These are phyloP conservation scores for Lacanobia wlatinum DNA, from an alignment of 2,888 invertebrate genomes.

Conservation along the genomic window DNA sequence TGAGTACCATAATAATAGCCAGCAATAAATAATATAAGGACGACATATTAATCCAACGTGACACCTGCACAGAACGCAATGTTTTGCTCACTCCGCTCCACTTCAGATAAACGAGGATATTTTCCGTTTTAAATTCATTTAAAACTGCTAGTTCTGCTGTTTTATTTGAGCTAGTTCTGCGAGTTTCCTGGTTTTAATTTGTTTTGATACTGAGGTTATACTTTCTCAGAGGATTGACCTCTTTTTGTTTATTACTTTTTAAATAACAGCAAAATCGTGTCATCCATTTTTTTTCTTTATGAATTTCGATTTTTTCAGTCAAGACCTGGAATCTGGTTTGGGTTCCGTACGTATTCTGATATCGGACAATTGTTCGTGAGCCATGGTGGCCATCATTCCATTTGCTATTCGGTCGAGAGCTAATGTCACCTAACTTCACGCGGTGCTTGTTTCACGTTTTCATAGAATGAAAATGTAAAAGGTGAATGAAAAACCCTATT, in stretches of 20 bases:
- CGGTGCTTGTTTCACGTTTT: too few species aligned
- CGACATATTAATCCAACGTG: slow-evolving; percentile 61
- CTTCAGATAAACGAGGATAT: slow-evolving; percentile 55
- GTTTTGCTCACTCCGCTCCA: slow-evolving; percentile 44
- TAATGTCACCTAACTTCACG: too few species aligned
- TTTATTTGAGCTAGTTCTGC: slow-evolving; percentile 39
- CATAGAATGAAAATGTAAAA: too few species aligned
- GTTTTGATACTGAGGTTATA: slow-evolving; percentile 8
- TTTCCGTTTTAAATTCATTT: slow-evolving; percentile 54
- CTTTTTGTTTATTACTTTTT: not conserved
- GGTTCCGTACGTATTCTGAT: too few species aligned
- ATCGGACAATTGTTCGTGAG: too few species aligned
- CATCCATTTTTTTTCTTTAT: too few species aligned
- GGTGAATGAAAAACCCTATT: too few species aligned
- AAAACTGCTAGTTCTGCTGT: slow-evolving; percentile 40
- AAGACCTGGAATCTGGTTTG: too few species aligned
- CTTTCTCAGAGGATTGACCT: slow-evolving; percentile 1
- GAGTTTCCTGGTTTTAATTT: slow-evolving; percentile 11
- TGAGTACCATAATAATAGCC: slow-evolving; percentile 44
- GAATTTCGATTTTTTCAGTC: too few species aligned
- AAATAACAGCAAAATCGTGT: too few species aligned
- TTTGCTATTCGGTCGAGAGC: too few species aligned
- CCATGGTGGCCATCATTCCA: too few species aligned
- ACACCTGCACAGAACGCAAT: slow-evolving; percentile 52
- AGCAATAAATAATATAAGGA: slow-evolving; percentile 60